Evolutionary conservation across 2,113 vertebrate species (phyloP).

Genomic region (Lota lota): DNA sequence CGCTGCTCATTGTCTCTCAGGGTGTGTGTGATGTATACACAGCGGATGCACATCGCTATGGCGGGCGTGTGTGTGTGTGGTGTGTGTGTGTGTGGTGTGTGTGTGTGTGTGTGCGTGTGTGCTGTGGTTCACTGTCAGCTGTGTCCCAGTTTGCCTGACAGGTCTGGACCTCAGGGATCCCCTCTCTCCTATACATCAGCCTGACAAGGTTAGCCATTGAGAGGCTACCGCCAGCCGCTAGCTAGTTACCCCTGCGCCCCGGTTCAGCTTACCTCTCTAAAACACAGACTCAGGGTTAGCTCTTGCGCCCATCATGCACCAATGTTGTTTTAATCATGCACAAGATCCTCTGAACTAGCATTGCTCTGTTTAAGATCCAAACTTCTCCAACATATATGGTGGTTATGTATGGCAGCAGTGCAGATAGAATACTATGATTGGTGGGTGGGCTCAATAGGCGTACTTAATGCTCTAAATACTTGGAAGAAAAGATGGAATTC

Average conservation of each 20-base stretch:
- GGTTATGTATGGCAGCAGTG: too few species aligned
- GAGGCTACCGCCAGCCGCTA: constrained; percentile 35
- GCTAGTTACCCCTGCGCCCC: constrained; percentile 33
- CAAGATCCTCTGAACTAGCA: too few species aligned
- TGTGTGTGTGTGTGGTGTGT: constrained; percentile 23
- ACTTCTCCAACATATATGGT: too few species aligned
- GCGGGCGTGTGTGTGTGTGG: constrained; percentile 22
- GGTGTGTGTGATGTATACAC: constrained; percentile 35
- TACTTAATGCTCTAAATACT: too few species aligned
- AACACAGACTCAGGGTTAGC: constrained; percentile 64
- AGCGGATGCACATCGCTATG: constrained; percentile 32
- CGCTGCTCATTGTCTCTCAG: constrained; percentile 35
- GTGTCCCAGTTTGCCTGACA: constrained; percentile 74
- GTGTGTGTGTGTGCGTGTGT: constrained; percentile 24
- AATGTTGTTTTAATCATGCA: constrained; percentile 56
- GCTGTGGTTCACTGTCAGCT: constrained; percentile 69
- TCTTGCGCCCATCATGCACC: constrained; percentile 38
- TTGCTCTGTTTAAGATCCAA: too few species aligned
- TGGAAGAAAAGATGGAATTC: too few species aligned
- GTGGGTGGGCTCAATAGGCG: too few species aligned
- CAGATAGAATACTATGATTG: too few species aligned
- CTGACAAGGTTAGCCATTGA: constrained; percentile 68
- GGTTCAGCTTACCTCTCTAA: constrained; percentile 55
- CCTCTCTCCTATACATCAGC: constrained; percentile 64
- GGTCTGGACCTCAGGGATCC: constrained; percentile 62